Conservation (phyloP, 2,888 invertebrate genomes). For the Drosophila diplacantha region DNA sequence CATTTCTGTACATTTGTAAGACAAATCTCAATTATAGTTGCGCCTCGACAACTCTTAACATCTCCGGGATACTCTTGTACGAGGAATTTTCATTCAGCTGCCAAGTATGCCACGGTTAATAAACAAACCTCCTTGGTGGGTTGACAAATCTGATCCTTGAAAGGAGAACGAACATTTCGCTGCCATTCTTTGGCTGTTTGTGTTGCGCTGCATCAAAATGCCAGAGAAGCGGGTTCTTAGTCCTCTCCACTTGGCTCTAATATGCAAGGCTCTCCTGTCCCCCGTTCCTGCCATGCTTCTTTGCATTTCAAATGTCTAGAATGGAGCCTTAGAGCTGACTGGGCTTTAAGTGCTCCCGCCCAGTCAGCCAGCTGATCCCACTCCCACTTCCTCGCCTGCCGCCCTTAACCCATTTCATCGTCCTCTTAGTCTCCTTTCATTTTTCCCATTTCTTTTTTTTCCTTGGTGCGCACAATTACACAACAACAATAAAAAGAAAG, state of each 20-base stretch:
- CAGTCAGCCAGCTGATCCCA: conserved; percentile 16
- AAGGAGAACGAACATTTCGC: conserved; percentile 18
- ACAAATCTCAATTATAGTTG: conserved; percentile 14
- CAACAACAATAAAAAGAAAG: conserved; percentile 56
- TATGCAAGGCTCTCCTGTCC: conserved; percentile 22
- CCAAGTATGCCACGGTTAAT: conserved; percentile 27
- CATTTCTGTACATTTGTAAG: not conserved
- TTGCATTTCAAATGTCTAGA: conserved; percentile 43
- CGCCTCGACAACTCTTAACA: conserved; percentile 8
- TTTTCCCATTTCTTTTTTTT: conserved; percentile 9
- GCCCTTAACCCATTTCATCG: conserved; percentile 32
- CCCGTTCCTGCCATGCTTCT: conserved; percentile 38
- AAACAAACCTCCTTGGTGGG: conserved; percentile 18
- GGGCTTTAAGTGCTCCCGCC: conserved; percentile 22
- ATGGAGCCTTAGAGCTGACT: conserved; percentile 18
- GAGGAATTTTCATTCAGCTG: conserved; percentile 17
- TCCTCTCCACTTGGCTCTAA: conserved; percentile 14
- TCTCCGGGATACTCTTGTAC: not conserved
- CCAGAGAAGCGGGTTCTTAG: conserved; percentile 10
- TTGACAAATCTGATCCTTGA: conserved; percentile 24
- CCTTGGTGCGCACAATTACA: conserved; percentile 67
- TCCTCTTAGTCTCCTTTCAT: conserved; percentile 4
- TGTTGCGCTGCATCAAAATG: conserved; percentile 27
- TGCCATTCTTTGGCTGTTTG: conserved; percentile 26
- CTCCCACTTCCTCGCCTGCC: conserved; percentile 3